phyloP scores from a whole-genome alignment of 2,888 invertebrate species.

The Nemurella pictetii region DNA sequence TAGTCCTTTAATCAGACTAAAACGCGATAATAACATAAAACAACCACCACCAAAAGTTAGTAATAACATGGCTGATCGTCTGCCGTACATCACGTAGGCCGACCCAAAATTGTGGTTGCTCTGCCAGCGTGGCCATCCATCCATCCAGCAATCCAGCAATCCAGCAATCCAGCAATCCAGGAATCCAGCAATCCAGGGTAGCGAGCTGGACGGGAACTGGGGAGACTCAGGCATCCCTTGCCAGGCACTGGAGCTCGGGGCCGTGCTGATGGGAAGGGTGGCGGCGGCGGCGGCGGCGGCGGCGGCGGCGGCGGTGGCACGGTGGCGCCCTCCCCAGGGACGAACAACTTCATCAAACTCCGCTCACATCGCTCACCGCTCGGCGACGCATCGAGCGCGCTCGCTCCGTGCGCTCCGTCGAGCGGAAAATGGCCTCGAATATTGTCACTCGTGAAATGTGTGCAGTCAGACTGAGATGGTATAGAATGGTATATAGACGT shows the following conservation, averaged over 20 bases:
- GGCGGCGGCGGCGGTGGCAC: neutral
- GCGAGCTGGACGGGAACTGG: neutral
- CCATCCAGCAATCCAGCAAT: too few relatives aligned
- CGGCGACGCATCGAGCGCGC: neutral
- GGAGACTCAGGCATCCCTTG: neutral
- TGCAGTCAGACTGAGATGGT: neutral
- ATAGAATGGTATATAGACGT: neutral
- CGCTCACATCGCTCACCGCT: constrained; percentile 20
- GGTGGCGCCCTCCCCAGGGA: neutral
- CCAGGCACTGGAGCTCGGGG: neutral
- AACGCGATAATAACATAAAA: neutral
- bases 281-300: neutral
- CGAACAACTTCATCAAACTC: constrained; percentile 40
- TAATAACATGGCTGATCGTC: neutral
- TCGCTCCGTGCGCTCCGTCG: constrained; percentile 36
- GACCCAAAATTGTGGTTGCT: neutral
- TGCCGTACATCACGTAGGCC: neutral
- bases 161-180: too few relatives aligned
- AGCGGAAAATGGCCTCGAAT: constrained; percentile 40
- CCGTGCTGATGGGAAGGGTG: constrained; percentile 1
- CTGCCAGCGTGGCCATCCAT: too few relatives aligned
- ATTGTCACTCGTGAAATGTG: constrained; percentile 34
- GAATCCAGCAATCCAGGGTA: too few relatives aligned
- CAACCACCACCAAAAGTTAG: neutral
- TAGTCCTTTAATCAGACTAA: too few relatives aligned